These are phyloP conservation scores for Luehdorfia chinensis DNA, from an alignment of 1,140 invertebrate species.

Conservation along the genomic window DNA sequence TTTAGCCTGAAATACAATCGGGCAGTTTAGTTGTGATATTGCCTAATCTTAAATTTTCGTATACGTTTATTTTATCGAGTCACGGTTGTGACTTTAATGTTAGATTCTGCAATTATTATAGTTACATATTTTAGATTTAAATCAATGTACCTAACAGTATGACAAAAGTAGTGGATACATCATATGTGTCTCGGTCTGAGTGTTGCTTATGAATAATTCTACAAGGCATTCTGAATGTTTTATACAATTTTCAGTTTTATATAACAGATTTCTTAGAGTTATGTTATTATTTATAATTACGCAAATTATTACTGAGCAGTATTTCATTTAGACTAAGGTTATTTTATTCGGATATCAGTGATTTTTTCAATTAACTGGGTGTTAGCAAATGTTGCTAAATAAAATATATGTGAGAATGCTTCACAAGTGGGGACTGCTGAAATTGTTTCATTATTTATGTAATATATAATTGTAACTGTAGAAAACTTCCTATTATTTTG, in stretches of 20 bases:
- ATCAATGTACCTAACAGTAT: conserved; percentile 36
- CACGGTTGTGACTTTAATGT: conserved; percentile 63
- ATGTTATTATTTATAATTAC: conserved; percentile 58
- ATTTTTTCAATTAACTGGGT: background rate
- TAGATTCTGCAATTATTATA: conserved; percentile 56
- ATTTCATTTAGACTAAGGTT: conserved; percentile 65
- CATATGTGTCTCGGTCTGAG: conserved; percentile 36
- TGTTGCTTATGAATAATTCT: conserved; percentile 22
- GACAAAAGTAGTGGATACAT: conserved; percentile 42
- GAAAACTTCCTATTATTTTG: conserved; percentile 76
- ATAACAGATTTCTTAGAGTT: conserved; percentile 36
- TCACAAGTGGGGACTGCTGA: conserved; percentile 51
- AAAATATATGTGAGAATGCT: conserved; percentile 40
- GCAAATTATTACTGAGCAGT: conserved; percentile 67
- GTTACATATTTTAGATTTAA: conserved; percentile 45
- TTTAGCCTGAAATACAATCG: conserved; percentile 40
- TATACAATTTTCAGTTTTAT: conserved; percentile 41
- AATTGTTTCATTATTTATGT: conserved; percentile 73
- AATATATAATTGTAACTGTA: conserved; percentile 69
- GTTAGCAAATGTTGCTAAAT: conserved; percentile 28
- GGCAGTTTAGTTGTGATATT: conserved; percentile 74
- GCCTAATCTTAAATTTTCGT: conserved; percentile 69
- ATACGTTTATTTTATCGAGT: conserved; percentile 71
- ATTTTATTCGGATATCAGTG: conserved; percentile 25
- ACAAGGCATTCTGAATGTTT: conserved; percentile 52